These are phyloP conservation scores for Andrena haemorrhoa DNA, from an alignment of 2,888 invertebrate genomes.

Conservation along the genomic window DNA sequence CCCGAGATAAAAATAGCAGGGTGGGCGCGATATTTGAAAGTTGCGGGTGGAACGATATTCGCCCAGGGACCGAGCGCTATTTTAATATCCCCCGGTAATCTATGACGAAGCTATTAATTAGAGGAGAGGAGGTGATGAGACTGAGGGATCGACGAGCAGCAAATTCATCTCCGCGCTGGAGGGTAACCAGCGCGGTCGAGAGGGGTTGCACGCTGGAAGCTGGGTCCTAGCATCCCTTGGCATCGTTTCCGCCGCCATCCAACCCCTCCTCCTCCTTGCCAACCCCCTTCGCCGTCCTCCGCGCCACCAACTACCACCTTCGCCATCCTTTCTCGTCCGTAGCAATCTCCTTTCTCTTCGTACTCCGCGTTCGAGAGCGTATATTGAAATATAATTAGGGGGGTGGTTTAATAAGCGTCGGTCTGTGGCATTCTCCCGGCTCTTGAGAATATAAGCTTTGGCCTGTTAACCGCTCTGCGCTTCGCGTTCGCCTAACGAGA, in stretches of 20 bases:
- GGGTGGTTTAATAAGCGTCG: constrained; percentile 79
- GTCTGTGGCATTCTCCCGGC: constrained; percentile 75
- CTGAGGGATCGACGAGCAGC: constrained; percentile 59
- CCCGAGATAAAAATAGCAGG: background rate
- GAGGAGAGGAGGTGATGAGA: constrained; percentile 58
- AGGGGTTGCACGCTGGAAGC: constrained; percentile 57
- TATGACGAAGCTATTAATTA: constrained; percentile 71
- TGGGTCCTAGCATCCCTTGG: constrained; percentile 55
- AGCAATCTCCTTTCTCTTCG: constrained; percentile 60
- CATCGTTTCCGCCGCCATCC: constrained; percentile 52
- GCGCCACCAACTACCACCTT: constrained; percentile 25
- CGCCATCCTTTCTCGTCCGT: constrained; percentile 53
- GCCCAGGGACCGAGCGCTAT: constrained; percentile 37
- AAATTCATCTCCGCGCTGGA: constrained; percentile 65
- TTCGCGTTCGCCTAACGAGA: constrained; percentile 61
- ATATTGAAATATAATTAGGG: constrained; percentile 82
- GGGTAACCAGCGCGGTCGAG: constrained; percentile 63
- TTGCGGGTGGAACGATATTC: constrained; percentile 9
- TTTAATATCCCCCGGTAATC: constrained; percentile 70
- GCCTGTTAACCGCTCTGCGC: constrained; percentile 69
- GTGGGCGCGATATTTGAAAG: background rate
- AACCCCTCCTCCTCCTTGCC: background rate
- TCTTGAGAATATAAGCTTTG: constrained; percentile 69
- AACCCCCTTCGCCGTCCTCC: background rate
- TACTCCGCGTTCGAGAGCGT: constrained; percentile 62